Evolutionary conservation across 2,113 vertebrate genomes (phyloP).

Genomic region (Muntiacus reevesi): DNA sequence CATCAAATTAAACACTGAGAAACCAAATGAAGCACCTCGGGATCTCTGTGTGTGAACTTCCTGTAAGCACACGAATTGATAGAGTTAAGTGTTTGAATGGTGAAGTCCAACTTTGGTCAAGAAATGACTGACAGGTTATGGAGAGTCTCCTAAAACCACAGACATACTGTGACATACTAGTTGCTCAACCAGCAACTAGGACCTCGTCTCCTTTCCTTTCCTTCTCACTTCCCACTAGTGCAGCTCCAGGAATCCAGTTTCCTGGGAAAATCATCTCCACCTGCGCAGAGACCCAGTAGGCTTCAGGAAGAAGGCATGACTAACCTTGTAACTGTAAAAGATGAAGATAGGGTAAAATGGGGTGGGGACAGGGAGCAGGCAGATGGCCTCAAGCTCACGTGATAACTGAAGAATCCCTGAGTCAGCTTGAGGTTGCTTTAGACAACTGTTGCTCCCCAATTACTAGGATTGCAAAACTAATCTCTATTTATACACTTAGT

Average conservation of each 20-base stretch:
- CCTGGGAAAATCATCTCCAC: neutral
- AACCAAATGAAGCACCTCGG: conserved; percentile 87
- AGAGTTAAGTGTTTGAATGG: neutral
- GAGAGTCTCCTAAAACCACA: neutral
- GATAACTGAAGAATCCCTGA: neutral
- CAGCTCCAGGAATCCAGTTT: neutral
- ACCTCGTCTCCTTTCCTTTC: neutral
- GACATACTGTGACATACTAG: neutral
- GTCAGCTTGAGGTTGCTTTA: neutral
- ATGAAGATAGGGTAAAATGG: neutral
- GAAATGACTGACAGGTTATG: neutral
- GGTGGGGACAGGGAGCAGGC: neutral
- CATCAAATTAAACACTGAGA: conserved; percentile 95
- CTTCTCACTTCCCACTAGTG: neutral
- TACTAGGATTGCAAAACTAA: neutral
- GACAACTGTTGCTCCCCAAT: neutral
- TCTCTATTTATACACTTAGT: neutral
- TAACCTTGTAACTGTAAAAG: neutral
- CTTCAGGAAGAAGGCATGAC: neutral
- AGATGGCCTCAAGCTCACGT: neutral
- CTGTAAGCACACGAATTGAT: conserved; percentile 74
- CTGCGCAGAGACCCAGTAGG: neutral
- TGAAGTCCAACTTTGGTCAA: neutral
- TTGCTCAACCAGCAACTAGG: neutral
- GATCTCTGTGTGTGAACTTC: conserved; percentile 54